Evolutionary conservation across 30 jellyfish, hydroid and myxozoan genomes (phyloP), one percentile per base, ranked within the genome.

Genomic region (Hydractinia echinata): DNA sequence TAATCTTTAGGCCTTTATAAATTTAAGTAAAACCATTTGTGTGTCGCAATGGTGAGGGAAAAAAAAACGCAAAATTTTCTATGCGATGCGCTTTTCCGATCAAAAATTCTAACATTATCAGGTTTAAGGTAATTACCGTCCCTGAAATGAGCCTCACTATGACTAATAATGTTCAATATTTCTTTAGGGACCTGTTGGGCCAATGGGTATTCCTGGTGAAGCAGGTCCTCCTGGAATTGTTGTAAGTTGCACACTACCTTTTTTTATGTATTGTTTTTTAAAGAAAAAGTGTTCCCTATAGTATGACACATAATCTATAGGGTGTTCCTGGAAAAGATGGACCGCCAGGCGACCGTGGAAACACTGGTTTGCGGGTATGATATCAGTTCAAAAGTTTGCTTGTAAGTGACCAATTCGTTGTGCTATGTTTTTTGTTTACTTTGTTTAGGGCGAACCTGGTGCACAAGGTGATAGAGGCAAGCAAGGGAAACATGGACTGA

Each of bases 251-350:
- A 30, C 44, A 30, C 44, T 30, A 30, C 44, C 44, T 30, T 30
- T 30, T n/a, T 30, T 30, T 30, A 30, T 30, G 44, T 30, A 30
- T 30, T 30, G 44, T 30, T 30, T 30, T 30, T 1, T 30, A 30
- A 30, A 1, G 44, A 30, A 2, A 30, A 30, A 30, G 2, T 1
- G 1, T 1, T 30, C 2, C 2, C 44, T 30, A 0, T 0, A 30
- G 2, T 30, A 30, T 30, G 44, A 30, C 44, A 30, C 44, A 30
- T 30, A 30, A 30, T 30, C 44, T 64, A n/a, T 13, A 64, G 74
- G 74, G 74, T 64, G 39, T 64, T n/a, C 74, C 74, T 64, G 74
- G 74, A 7, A 64, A 64, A 64, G 74, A 64, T 64, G 74, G 74
- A 5, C 74, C 74, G 39, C 74, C 74, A 6, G 74, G 74, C 39